Conservation (phyloP, 2,888 invertebrate species). For the Junonia oenone region DNA sequence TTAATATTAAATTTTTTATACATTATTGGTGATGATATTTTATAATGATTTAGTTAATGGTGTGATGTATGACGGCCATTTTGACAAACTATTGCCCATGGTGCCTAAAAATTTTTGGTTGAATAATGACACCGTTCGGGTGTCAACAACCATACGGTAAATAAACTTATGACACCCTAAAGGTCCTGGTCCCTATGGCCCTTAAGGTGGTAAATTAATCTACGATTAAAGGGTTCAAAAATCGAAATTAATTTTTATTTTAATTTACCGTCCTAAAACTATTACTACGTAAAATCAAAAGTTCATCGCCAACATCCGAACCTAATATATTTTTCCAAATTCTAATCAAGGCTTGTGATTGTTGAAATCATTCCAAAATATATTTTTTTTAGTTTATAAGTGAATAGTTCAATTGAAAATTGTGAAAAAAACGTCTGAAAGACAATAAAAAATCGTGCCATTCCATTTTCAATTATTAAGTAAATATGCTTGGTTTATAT, state of each 20-base stretch:
- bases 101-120: too few species aligned
- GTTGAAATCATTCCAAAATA: conserved; percentile 62
- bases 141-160: too few species aligned
- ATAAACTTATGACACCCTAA: too few species aligned
- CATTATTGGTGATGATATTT: not conserved
- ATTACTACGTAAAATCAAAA: not conserved
- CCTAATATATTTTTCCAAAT: conserved; percentile 15
- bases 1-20: not conserved
- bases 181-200: too few species aligned
- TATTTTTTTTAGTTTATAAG: conserved; percentile 31
- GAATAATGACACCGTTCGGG: too few species aligned
- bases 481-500: conserved; percentile 3
- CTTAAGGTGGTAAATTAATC: too few species aligned
- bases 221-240: too few species aligned
- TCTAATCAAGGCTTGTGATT: conserved; percentile 64
- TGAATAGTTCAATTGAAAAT: conserved; percentile 5
- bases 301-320: not conserved
- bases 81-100: too few species aligned
- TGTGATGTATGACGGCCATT: too few species aligned
- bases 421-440: conserved; percentile 18
- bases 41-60: too few species aligned
- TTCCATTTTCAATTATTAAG: conserved; percentile 10
- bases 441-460: conserved; percentile 21
- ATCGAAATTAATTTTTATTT: too few species aligned
- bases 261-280: too few species aligned